phyloP scores from a whole-genome alignment of 2,888 invertebrate species.

The Chydorus sphaericus region DNA sequence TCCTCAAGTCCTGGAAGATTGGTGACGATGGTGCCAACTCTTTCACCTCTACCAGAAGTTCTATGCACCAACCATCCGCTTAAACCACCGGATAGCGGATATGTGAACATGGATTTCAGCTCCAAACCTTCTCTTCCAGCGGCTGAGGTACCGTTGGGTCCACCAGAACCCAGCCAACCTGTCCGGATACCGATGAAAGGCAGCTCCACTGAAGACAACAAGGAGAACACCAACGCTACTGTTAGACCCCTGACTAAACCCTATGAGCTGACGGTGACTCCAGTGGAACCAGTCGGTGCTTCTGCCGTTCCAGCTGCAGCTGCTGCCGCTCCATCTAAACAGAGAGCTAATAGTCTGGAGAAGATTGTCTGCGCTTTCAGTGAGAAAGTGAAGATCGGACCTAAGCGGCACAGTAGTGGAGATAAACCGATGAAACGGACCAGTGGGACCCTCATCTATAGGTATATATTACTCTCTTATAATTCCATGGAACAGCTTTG shows the following conservation, averaged over 20 bases:
- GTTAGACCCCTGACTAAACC: neutral
- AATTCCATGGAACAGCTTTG: neutral
- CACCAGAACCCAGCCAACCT: neutral
- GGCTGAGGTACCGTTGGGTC: neutral
- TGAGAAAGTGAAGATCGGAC: slow-evolving; percentile 12
- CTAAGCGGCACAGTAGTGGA: slow-evolving; percentile 14
- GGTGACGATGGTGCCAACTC: slow-evolving; percentile 7
- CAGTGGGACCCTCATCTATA: neutral
- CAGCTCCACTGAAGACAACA: slow-evolving; percentile 3
- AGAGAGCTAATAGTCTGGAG: slow-evolving; percentile 10
- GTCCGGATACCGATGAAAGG: neutral
- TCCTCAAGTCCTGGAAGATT: slow-evolving; percentile 5
- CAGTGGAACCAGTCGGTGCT: too few relatives aligned
- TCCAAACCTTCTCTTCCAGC: neutral
- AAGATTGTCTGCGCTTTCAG: slow-evolving; percentile 12
- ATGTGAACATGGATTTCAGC: slow-evolving; percentile 8
- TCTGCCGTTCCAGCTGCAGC: neutral
- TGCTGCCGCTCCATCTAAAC: neutral
- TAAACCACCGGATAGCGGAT: neutral
- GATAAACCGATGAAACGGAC: slow-evolving; percentile 12
- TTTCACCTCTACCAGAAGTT: slow-evolving; percentile 11
- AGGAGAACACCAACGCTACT: neutral
- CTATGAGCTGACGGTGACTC: neutral
- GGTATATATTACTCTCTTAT: neutral
- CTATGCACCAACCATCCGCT: neutral